phyloP scores from a whole-genome alignment of 2,888 invertebrate genomes.

The Agrochola circellaris region DNA sequence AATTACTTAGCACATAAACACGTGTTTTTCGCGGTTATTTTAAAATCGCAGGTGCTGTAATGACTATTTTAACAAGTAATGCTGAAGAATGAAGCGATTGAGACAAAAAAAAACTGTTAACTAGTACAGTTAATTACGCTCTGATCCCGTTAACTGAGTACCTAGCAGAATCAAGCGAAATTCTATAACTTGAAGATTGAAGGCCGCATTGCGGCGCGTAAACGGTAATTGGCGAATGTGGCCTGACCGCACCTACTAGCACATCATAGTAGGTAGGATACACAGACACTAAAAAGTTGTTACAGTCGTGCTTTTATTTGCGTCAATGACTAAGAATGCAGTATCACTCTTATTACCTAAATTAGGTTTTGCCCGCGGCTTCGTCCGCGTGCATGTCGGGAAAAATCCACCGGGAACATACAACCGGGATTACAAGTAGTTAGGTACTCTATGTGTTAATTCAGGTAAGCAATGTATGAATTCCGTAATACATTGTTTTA shows the following conservation, averaged over 20 bases:
- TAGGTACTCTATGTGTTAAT: too few relatives aligned
- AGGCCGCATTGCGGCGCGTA: too few relatives aligned
- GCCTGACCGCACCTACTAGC: background rate
- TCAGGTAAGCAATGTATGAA: too few relatives aligned
- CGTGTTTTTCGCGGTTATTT: background rate
- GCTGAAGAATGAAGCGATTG: background rate
- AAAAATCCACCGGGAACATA: too few relatives aligned
- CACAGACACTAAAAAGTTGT: background rate
- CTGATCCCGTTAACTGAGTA: too few relatives aligned
- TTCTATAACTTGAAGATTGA: constrained; percentile 22
- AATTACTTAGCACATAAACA: background rate
- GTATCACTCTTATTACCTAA: background rate
- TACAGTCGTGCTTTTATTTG: background rate
- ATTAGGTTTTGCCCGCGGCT: too few relatives aligned
- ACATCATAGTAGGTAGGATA: background rate
- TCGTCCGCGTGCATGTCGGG: too few relatives aligned
- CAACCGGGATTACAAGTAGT: too few relatives aligned
- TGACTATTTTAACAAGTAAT: background rate
- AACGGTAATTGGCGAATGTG: constrained; percentile 35
- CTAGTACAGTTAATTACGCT: too few relatives aligned
- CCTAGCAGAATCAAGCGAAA: constrained; percentile 28
- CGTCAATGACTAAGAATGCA: background rate
- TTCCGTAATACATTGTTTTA: too few relatives aligned
- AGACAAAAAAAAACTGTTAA: background rate
- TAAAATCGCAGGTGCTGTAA: constrained; percentile 15